Conservation (phyloP, 1,140 invertebrate species). For the Apocrypta bakeri region DNA sequence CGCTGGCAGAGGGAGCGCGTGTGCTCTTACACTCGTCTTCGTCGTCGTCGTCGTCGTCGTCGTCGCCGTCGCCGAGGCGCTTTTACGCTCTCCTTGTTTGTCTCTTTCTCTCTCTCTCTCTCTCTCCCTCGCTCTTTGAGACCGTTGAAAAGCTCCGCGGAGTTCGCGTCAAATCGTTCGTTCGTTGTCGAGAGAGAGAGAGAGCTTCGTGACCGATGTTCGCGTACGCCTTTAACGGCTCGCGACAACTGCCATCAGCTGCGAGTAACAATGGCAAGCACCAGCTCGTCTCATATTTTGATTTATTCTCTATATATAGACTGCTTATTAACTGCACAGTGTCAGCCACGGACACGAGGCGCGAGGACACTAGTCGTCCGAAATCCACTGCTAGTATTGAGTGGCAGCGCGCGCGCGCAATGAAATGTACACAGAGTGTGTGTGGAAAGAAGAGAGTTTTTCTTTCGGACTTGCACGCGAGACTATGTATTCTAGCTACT, state of each 20-base stretch:
- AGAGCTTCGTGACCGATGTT: too few relatives aligned
- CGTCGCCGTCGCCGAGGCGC: background rate
- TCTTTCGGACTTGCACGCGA: background rate
- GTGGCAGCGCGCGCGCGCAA: background rate
- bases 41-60: background rate
- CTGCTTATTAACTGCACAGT: background rate
- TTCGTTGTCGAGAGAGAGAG: too few relatives aligned
- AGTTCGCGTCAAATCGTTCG: too few relatives aligned
- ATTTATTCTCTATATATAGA: background rate
- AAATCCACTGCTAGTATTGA: too few relatives aligned
- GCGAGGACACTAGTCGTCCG: slow-evolving; percentile 6
- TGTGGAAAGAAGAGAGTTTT: background rate
- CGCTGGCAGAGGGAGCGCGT: background rate
- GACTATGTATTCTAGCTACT: background rate
- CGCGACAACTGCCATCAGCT: slow-evolving; percentile 58
- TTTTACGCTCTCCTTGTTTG: background rate
- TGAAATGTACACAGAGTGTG: background rate
- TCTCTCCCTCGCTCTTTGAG: background rate
- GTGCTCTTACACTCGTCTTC: background rate
- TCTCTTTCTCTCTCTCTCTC: background rate
- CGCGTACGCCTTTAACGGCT: slow-evolving; percentile 49
- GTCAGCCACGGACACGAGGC: slow-evolving; percentile 5
- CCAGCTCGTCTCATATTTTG: slow-evolving; percentile 35
- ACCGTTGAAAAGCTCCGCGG: background rate
- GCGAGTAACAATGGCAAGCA: slow-evolving; percentile 46